A percentile compares a stretch with the other conserved stretches of the same genome.
Evolutionary conservation across 2,113 vertebrate genomes (phyloP).

Genomic region (Pelusios castaneus): DNA sequence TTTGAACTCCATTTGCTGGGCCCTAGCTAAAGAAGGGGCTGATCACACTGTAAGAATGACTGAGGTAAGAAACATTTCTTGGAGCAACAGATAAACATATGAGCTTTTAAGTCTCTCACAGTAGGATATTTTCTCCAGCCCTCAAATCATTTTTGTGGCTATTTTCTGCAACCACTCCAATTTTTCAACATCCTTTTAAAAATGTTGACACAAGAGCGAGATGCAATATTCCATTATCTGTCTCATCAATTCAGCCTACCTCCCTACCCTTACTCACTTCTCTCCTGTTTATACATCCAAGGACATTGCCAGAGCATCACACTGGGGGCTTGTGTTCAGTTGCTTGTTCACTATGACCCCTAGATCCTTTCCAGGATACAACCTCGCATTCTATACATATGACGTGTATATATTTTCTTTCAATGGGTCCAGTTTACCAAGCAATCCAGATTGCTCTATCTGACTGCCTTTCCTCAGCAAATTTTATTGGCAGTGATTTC

Average conservation of each 20-base stretch:
- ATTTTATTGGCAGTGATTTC: background rate
- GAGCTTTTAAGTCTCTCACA: background rate
- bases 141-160: background rate
- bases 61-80: no score
- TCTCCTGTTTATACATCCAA: background rate
- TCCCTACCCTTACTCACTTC: background rate
- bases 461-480: fast-evolving
- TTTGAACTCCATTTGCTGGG: no score
- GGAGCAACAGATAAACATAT: background rate
- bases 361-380: background rate
- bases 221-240: background rate
- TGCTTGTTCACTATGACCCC: background rate
- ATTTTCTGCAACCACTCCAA: background rate
- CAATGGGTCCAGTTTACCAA: background rate
- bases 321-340: fast-evolving
- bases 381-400: fast-evolving
- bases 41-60: no score
- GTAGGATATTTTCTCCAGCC: fast-evolving
- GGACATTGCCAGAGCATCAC: fast-evolving
- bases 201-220: background rate
- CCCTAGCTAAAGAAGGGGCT: no score
- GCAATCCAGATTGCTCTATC: fast-evolving
- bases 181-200: background rate
- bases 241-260: background rate
- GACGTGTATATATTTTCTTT: background rate